Base-by-base conservation (phyloP, 2,113 vertebrate species). In the Spea bombifrons region DNA sequence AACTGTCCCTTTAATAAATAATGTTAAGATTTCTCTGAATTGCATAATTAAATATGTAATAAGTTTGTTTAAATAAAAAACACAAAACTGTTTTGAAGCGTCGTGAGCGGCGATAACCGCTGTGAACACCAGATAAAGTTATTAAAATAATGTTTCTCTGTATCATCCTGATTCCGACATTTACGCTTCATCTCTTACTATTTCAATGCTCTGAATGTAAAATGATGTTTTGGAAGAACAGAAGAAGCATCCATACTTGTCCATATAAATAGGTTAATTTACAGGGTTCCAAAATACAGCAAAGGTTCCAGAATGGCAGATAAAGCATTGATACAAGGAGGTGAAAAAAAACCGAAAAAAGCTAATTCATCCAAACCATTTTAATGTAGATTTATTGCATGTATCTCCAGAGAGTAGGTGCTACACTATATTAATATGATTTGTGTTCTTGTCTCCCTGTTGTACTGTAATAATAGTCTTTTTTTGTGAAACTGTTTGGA, bases 341-440 rank as follows among this genome's bases (percentile, higher is more conserved):
- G 55, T 13, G 55, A 59, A 59, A 59, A 9, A 59, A 59, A 9
- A 59, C 2, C 2, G 10, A 59, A 59, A n/a, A 59, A 59, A 59
- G 55, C 55, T 3, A 59, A 59, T 59, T 59, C 55, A 59, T 59
- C 55, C 55, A 59, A 59, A 59, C 55, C 10, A 4, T 59, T 59
- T 59, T 59, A 59, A 59, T 59, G 55, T 59, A 59, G 55, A 59
- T 59, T 59, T 59, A 59, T 59, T 3, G 55, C 55, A 59, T 59
- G 15, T 13, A 59, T 59, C 55, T 59, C 55, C 55, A 59, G 55
- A 13, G 10, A 59, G 55, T 59, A 59, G 55, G 10, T 13, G 15
- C 55, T 5, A 13, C 55, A 59, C 55, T 59, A 59, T 59, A 59
- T 59, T 59, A 59, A 59, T 59, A 13, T 59, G 55, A 59, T 59